Base-by-base conservation (phyloP, 2,113 vertebrate genomes). In the Eurystomus gularis region DNA sequence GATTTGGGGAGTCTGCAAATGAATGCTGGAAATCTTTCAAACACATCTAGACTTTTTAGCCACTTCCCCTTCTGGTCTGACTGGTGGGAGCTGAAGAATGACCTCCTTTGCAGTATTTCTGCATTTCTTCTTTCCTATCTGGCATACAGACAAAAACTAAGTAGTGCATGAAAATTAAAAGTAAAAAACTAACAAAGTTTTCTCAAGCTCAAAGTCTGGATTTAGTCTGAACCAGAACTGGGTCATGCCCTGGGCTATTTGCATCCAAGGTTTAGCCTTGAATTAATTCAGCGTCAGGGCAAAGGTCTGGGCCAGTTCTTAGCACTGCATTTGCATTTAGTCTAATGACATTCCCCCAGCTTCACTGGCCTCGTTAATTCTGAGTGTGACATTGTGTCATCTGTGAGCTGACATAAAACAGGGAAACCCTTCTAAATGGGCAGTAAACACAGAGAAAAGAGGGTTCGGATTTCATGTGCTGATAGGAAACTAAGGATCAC, bases 81-180 rank as follows among this genome's bases (percentile, higher is more conserved):
- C 82, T 91, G 35, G 55, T 81, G 86, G 55, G 86, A 94, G 77
- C 60, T 68, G 69, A 88, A 86, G 61, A 73, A 84, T 93, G 60
- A 92, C 94, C 88, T 88, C 88, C 52, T 92, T 94, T 93, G 86
- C 80, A 73, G n/a, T 82, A 90, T 95, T 95, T 90, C 82, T 94
- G 90, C n/a, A 73, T 95, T 96, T 90, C 65, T 96, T 90, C 88
- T 86, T 95, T 91, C 57, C n/a, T 90, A 81, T 92, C 92, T 96
- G 92, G 95, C 96, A 81, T 44, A 64, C 60, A 75, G 90, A 96
- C 92, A 96, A 88, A 88, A 95, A 92, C 76, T 88, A 92, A 95
- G 57, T 95, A 94, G 90, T 90, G 94, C 90, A 82, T 93, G 88
- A 96, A 96, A 96, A 94, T 84, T 51, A 64, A 54, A 94, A 94